phyloP scores from a whole-genome alignment of 2,888 invertebrate genomes.

The Cephus sareptanus region DNA sequence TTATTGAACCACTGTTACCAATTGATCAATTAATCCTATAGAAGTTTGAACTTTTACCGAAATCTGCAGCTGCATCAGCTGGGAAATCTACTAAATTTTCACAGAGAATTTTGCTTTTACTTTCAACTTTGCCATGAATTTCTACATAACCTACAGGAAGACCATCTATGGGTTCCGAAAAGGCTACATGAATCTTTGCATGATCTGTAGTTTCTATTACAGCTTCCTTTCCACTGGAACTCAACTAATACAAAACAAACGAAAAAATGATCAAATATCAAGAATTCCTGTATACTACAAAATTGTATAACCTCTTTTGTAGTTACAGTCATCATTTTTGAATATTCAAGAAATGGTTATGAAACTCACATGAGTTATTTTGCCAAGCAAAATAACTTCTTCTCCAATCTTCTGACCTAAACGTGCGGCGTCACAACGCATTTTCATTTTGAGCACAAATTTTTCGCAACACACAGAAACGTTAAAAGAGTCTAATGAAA shows the following conservation, averaged over 20 bases:
- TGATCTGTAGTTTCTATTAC: constrained; percentile 54
- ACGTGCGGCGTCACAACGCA: constrained; percentile 13
- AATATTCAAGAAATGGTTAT: background rate
- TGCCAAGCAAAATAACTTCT: constrained; percentile 51
- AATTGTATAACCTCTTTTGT: background rate
- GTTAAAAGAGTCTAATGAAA: constrained; percentile 8
- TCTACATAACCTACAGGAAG: constrained; percentile 49
- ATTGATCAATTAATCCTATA: constrained; percentile 9
- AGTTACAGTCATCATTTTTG: background rate
- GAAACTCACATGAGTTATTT: constrained; percentile 43
- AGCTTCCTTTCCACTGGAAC: constrained; percentile 45
- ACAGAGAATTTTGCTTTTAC: constrained; percentile 52
- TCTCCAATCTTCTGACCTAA: constrained; percentile 45
- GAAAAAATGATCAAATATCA: background rate
- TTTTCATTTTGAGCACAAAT: constrained; percentile 8
- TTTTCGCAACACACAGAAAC: constrained; percentile 19
- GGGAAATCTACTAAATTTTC: constrained; percentile 42
- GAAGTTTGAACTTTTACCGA: constrained; percentile 41
- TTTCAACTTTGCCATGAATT: constrained; percentile 49
- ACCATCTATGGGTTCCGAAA: constrained; percentile 45
- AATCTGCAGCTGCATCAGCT: constrained; percentile 35
- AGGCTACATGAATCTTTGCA: constrained; percentile 48
- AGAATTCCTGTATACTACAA: background rate
- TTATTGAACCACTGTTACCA: background rate
- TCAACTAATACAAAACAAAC: constrained; percentile 36